A percentile compares a stretch with the other conserved stretches of the same genome.
These are phyloP conservation scores for Darevskia nairensis DNA, from an alignment of 2,797 vertebrate species.

Conservation along the genomic window DNA sequence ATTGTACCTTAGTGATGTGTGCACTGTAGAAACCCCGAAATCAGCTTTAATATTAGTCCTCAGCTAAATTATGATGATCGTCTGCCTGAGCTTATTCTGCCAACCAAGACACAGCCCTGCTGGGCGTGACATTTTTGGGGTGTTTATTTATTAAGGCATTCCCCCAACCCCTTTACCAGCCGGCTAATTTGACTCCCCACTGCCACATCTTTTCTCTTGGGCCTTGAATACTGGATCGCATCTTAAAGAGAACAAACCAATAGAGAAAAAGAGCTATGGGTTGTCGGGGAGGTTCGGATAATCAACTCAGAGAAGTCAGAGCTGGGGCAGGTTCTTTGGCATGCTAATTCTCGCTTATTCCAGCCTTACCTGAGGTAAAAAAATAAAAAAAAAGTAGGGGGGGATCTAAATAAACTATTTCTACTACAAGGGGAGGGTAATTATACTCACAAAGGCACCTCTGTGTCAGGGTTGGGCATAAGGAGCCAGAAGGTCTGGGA, in stretches of 20 bases:
- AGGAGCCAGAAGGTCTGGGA: slow-evolving; percentile 99
- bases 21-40: slow-evolving; percentile 76
- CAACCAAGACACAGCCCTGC: slow-evolving; percentile 56
- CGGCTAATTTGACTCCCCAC: slow-evolving; percentile 53
- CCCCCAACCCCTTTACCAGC: neutral
- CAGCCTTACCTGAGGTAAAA: slow-evolving; percentile 73
- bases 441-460: slow-evolving; percentile 99
- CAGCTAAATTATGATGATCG: slow-evolving; percentile 59
- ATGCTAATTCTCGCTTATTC: slow-evolving; percentile 82
- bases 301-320: slow-evolving; percentile 64
- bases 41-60: slow-evolving; percentile 66
- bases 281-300: slow-evolving; percentile 67
- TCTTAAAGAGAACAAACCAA: slow-evolving; percentile 58
- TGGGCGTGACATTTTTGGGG: slow-evolving; percentile 59
- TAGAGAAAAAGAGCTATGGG: neutral
- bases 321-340: slow-evolving; percentile 76
- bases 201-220: slow-evolving; percentile 56
- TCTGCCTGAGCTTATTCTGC: slow-evolving; percentile 60
- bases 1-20: slow-evolving; percentile 73
- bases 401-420: slow-evolving; percentile 83
- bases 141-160: slow-evolving; percentile 28
- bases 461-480: slow-evolving; percentile 92
- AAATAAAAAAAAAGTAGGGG: slow-evolving; percentile 52
- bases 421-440: slow-evolving; percentile 91
- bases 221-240: slow-evolving; percentile 62